phyloP scores from a whole-genome alignment of 2,888 invertebrate species.

The Mellilla xanthometata region DNA sequence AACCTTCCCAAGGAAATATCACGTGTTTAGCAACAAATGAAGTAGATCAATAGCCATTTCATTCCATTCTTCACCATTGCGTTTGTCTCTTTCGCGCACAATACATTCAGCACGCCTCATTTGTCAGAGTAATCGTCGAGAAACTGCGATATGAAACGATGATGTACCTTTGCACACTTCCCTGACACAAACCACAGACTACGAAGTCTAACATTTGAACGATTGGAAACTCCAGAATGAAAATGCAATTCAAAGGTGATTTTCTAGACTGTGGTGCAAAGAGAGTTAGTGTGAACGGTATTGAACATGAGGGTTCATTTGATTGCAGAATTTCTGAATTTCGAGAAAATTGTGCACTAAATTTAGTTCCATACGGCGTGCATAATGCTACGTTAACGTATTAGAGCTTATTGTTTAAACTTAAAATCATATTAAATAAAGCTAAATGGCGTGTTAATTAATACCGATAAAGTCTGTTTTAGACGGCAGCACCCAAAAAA shows the following conservation, averaged over 20 bases:
- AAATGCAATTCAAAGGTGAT: not conserved
- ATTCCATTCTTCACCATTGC: constrained; percentile 41
- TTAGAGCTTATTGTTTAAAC: too few relatives aligned
- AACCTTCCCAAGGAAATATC: constrained; percentile 17
- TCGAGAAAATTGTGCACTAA: constrained; percentile 47
- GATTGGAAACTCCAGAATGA: constrained; percentile 5
- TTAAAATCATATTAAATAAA: too few relatives aligned
- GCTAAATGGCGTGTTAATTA: too few relatives aligned
- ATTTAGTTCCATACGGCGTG: constrained; percentile 39
- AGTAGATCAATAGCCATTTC: constrained; percentile 41
- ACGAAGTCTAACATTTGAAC: not conserved
- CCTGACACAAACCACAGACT: constrained; percentile 30
- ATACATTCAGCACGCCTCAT: constrained; percentile 59
- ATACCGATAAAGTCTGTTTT: too few relatives aligned
- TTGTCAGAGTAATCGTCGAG: constrained; percentile 61
- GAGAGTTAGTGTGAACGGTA: constrained; percentile 21
- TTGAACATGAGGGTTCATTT: constrained; percentile 40
- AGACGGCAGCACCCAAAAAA: too few relatives aligned
- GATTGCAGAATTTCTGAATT: constrained; percentile 38
- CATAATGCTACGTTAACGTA: not conserved
- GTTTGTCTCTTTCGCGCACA: constrained; percentile 53
- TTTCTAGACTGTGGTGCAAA: constrained; percentile 30
- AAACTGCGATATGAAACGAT: constrained; percentile 63
- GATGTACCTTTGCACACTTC: constrained; percentile 39
- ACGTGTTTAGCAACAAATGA: constrained; percentile 29